Evolutionary conservation across 64 coral and sea anemone species (phyloP), one percentile per base, ranked within the genome.

Genomic region (Dendronephthya gigantea): DNA sequence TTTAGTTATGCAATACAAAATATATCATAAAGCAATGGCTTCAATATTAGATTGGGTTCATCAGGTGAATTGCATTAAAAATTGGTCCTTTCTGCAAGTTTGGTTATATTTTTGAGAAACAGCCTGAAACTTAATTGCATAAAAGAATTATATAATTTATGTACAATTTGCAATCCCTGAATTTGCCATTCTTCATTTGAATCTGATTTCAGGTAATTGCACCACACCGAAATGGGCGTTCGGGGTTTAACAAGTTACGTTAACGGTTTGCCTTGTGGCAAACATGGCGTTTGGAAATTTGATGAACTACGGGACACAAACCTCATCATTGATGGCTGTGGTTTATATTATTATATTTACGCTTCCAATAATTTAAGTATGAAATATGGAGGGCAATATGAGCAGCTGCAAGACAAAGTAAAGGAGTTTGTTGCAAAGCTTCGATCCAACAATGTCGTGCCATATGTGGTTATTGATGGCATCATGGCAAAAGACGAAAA

Each of bases 401-500:
- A 39, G 4, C 32, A 79, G 32, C 36, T 79, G 15, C 19, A 79
- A 17, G 22, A 79, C 9, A 34, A 19, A 79, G 36, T 79, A 16
- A 79, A 39, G 22, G 32, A 15, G 13, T 79, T 79, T 79, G 34
- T 79, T 79, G n/a, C 31, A 79, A 79, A 79, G 32, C 72, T 79
- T 15, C 31, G 72, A 16, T 6, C 9, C 3, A 36, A 79, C 72
- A 39, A 39, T 34, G 72, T 79, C 7, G 36, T 12, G 36, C 9
- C 72, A 14, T 79, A 79, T 79, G 72, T 79, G 19, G 32, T 79
- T 31, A 28, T 79, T 29, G 72, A 79, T 79, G 72, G 72, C 9
- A 79, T 35, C 36, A 34, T 79, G 31, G 72, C 19, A 4, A 15
- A 0, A 37, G 36, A 39, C 9, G 72, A 79, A 11, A 79, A 79